Percentiles rank a stretch among this genome's conserved stretches.
Evolutionary conservation across 2,113 vertebrate genomes (phyloP).

Genomic region (Pithys albifrons): DNA sequence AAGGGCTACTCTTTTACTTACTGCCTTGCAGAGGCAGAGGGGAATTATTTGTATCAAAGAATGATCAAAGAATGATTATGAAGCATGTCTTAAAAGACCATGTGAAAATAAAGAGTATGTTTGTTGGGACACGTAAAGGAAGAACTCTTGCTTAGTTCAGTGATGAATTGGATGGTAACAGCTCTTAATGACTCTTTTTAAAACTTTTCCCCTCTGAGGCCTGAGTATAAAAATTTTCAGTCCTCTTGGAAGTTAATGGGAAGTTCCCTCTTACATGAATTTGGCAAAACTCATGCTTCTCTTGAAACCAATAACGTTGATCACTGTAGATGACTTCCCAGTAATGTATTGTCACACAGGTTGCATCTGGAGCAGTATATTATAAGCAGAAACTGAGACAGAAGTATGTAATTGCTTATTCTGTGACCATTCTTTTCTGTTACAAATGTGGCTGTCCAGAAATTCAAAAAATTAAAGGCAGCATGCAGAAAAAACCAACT

Average conservation of each 20-base stretch:
- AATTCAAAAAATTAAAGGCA: neutral
- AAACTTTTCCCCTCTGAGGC: neutral
- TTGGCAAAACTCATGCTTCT: neutral
- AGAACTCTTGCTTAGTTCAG: neutral
- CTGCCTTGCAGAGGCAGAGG: neutral
- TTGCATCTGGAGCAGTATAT: neutral
- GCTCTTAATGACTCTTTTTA: neutral
- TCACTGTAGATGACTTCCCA: neutral
- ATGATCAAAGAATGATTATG: neutral
- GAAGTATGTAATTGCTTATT: neutral
- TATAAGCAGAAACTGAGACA: neutral
- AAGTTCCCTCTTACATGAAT: neutral
- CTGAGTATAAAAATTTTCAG: neutral
- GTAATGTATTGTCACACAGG: neutral
- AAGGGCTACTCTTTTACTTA: conserved; percentile 17
- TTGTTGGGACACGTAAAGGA: conserved; percentile 2
- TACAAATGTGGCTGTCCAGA: neutral
- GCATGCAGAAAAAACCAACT: neutral
- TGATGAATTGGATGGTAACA: neutral
- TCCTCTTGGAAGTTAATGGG: neutral
- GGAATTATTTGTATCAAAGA: neutral
- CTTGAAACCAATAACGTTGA: neutral
- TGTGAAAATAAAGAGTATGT: conserved; percentile 19
- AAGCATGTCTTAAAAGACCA: neutral
- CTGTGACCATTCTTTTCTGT: neutral